Evolutionary conservation across 2,888 invertebrate species (phyloP).

Genomic region (Drosophila quinaria): DNA sequence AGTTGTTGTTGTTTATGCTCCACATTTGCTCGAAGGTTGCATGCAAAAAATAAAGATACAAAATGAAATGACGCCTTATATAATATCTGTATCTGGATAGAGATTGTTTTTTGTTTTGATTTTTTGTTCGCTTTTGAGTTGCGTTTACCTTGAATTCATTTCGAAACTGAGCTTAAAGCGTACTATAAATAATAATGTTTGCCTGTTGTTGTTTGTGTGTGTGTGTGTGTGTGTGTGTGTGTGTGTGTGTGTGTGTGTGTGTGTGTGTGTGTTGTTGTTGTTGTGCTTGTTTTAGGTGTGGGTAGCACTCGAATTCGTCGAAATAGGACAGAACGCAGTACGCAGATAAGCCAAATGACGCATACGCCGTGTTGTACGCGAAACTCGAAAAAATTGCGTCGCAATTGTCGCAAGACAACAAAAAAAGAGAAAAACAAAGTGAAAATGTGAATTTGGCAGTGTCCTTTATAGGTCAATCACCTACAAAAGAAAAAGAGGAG

Average conservation of each 20-base stretch:
- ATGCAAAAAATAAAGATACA: conserved; percentile 3
- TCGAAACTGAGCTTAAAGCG: conserved; percentile 27
- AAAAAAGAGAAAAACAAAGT: conserved; percentile 1
- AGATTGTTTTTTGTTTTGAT: conserved; percentile 28
- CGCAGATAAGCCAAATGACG: conserved; percentile 49
- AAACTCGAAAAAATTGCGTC: conserved; percentile 49
- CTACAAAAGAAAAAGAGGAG: neutral
- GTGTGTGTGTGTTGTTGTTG: neutral
- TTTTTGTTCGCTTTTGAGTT: conserved; percentile 13
- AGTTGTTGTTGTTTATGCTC: conserved; percentile 32
- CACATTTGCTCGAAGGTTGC: conserved; percentile 57
- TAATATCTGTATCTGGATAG: conserved; percentile 30
- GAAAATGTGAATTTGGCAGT: conserved; percentile 20
- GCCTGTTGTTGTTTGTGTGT: neutral
- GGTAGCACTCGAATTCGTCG: conserved; percentile 10
- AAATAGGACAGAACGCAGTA: neutral
- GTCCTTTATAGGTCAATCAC: conserved; percentile 44
- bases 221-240: neutral
- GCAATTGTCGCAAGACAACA: conserved; percentile 46
- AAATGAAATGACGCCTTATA: conserved; percentile 29
- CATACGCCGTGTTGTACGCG: conserved; percentile 44
- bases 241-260: neutral
- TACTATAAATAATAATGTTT: conserved; percentile 15
- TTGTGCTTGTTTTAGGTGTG: neutral
- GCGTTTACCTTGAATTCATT: conserved; percentile 60